These are phyloP conservation scores for Agrotis ipsilon DNA, from an alignment of 2,888 invertebrate species.

Conservation along the genomic window DNA sequence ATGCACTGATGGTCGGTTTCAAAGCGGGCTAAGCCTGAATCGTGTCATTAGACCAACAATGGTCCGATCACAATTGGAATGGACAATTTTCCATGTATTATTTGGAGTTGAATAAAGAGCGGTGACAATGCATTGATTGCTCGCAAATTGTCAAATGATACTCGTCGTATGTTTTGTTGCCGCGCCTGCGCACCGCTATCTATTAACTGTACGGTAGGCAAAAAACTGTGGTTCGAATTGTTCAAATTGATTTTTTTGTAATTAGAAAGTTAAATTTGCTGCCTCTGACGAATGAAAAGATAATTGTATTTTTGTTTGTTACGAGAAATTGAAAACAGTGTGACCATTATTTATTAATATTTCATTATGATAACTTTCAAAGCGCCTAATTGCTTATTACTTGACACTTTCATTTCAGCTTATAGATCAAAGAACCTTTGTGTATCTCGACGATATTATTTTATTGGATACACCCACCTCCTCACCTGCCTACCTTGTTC, in stretches of 20 bases:
- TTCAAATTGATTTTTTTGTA: conserved; percentile 49
- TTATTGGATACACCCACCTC: too few relatives aligned
- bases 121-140: conserved; percentile 91
- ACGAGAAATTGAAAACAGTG: conserved; percentile 16
- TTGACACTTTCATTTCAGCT: background rate
- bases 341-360: background rate
- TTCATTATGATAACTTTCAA: background rate
- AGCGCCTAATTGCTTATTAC: background rate
- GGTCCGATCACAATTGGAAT: conserved; percentile 84
- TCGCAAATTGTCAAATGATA: conserved; percentile 91
- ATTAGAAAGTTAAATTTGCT: conserved; percentile 33
- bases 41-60: conserved; percentile 90
- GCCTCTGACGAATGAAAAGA: conserved; percentile 14
- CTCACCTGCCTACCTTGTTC: too few relatives aligned
- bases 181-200: conserved; percentile 81
- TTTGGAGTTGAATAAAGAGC: conserved; percentile 90
- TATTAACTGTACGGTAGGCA: conserved; percentile 78
- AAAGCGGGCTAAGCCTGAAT: conserved; percentile 84
- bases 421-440: too few relatives aligned
- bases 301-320: conserved; percentile 1
- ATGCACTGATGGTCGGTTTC: conserved; percentile 84
- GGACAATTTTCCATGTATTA: conserved; percentile 91
- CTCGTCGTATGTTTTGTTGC: conserved; percentile 88
- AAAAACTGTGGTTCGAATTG: conserved; percentile 46
- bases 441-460: too few relatives aligned